Evolutionary conservation across 2,113 vertebrate genomes (phyloP), one percentile per base, ranked within the genome.

Genomic region (Cepphus grylle): DNA sequence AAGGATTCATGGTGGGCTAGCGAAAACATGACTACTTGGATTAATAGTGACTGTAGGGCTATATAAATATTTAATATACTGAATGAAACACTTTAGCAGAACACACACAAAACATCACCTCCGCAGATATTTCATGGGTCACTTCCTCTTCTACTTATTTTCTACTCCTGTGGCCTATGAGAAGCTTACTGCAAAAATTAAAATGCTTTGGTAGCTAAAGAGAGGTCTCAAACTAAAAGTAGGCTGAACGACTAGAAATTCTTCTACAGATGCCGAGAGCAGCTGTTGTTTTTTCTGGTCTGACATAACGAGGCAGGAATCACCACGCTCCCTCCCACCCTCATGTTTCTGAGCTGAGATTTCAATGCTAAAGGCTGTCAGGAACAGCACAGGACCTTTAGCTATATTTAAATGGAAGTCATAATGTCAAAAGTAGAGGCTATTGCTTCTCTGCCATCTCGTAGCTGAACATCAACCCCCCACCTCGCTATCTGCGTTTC

Each of bases 41-140:
- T 96, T 93, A 97, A 94, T 29, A 87, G 53, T 22, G 61, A 62
- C 78, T 82, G 61, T 19, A 87, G 65, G 36, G 78, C 52, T 91
- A 85, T 26, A 85, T 90, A 96, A 97, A 95, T 95, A 97, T 94
- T 93, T 94, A 94, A 82, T 45, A 69, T 30, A 91, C 52, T 52
- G 45, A 97, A 79, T 1, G n/a, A 96, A 96, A 93, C 70, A 82
- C 86, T 96, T 93, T 21, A 93, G 81, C 52, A 91, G 70, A 95
- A 90, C 74, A 90, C 84, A 95, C 78, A 85, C 56, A 95, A 87
- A 97, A 91, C 58, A 95, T 72, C 81, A 91, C 67, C 34, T 93
- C 91, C 65, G 59, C 62, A 94, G 96, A 89, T 58, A 88, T 76
- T 90, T 94, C 61, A 82, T 15, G 66, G 69, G 74, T 72, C 70